phyloP scores from a whole-genome alignment of 2,113 vertebrate genomes.

The Mixornis gularis region DNA sequence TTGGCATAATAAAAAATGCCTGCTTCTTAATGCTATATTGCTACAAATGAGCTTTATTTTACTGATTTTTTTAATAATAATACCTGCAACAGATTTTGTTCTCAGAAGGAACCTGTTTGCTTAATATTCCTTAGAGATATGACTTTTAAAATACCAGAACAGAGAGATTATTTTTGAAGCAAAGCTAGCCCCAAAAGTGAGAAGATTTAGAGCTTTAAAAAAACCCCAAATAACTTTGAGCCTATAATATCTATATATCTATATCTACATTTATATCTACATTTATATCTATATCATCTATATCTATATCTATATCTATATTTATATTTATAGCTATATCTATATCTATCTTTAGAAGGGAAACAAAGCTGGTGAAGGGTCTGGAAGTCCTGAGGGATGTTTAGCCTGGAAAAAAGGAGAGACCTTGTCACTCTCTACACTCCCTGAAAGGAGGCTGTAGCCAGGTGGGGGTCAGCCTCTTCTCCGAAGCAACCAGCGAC shows the following conservation, averaged over 20 bases:
- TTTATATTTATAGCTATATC: too few relatives aligned
- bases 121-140: neutral
- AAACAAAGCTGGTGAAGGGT: neutral
- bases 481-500: accelerated
- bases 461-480: neutral
- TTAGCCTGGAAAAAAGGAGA: neutral
- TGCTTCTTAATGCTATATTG: neutral
- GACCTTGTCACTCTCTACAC: neutral
- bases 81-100: neutral
- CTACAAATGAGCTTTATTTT: neutral
- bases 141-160: neutral
- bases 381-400: too few relatives aligned
- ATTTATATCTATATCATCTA: neutral
- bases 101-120: neutral
- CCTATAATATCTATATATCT: neutral
- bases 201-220: neutral
- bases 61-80: neutral
- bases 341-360: neutral
- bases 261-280: neutral
- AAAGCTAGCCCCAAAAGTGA: neutral
- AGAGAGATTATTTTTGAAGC: neutral
- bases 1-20: neutral
- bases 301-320: neutral
- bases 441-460: neutral
- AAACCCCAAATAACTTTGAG: neutral